These are phyloP conservation scores for Argyra leucocephala DNA, from an alignment of 2,888 invertebrate genomes.

Conservation along the genomic window DNA sequence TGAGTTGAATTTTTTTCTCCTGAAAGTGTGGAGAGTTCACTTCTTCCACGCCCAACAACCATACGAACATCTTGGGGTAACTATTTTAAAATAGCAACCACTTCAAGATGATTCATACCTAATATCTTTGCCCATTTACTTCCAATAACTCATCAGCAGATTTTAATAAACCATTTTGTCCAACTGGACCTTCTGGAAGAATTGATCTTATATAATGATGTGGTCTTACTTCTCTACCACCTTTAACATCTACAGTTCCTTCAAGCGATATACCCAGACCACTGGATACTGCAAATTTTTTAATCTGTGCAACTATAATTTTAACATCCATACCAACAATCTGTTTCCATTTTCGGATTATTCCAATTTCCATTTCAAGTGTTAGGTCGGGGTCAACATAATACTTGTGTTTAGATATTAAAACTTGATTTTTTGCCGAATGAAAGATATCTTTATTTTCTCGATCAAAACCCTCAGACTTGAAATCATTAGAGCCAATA, in stretches of 20 bases:
- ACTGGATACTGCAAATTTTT: slow-evolving; percentile 76
- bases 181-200: slow-evolving; percentile 95
- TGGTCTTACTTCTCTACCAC: slow-evolving; percentile 92
- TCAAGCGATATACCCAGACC: slow-evolving; percentile 95
- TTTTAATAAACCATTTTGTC: slow-evolving; percentile 74
- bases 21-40: slow-evolving; percentile 4
- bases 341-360: slow-evolving; percentile 72
- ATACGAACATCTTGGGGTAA: slow-evolving; percentile 81
- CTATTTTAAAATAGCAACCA: slow-evolving; percentile 86
- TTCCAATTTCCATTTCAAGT: slow-evolving; percentile 66
- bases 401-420: slow-evolving; percentile 37
- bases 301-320: slow-evolving; percentile 70
- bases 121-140: slow-evolving; percentile 80
- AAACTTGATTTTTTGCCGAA: slow-evolving; percentile 32
- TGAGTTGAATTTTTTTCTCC: slow-evolving; percentile 31
- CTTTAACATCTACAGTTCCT: slow-evolving; percentile 96
- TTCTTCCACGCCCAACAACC: slow-evolving; percentile 67
- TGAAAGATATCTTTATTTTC: slow-evolving; percentile 15
- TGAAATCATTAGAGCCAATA: background rate
- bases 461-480: slow-evolving; percentile 11
- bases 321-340: slow-evolving; percentile 69
- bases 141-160: slow-evolving; percentile 94
- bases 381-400: slow-evolving; percentile 47
- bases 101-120: slow-evolving; percentile 82
- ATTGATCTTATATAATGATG: slow-evolving; percentile 98